Evolutionary conservation across 64 coral and sea anemone genomes (phyloP), one percentile per base, ranked within the genome.

Genomic region (Stichodactyla mertensii): DNA sequence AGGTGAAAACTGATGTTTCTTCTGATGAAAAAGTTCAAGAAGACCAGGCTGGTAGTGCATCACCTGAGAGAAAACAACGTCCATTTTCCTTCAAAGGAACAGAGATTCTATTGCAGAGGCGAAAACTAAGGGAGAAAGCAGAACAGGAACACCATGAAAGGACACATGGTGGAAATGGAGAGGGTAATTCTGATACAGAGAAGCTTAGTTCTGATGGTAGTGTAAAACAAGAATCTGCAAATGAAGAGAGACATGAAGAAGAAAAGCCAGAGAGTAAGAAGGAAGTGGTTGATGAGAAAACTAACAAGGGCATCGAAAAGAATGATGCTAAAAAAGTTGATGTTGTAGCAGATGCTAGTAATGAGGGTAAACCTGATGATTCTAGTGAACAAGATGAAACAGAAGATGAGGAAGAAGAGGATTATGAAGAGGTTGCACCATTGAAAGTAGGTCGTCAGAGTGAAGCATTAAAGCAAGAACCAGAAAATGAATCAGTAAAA

Each of bases 401-500:
- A 23, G 83, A 85, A 55, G 57, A 85, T 85, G 83, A 85, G 27
- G 83, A 84, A 10, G 83, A 84, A 57, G 82, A 85, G 6, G 83
- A 85, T 0, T 52, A 62, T 61, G 83, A 85, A 59, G 83, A 85
- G 31, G 83, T 85, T 51, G 83, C 60, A 23, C 83, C 83, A 36
- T 10, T 74, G 69, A 28, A 71, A 28, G 69, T 71, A 28, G 23
- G 7, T 31, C n/a, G 1, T 20, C 12, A 81, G 18, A 55, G 54
- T 20, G 51, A 81, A 81, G 54, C 78, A 55, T 18, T 51, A 81
- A 81, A 53, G 1, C 12, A 53, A 81, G 69, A 74, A 74, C 10
- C 24, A 3, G 69, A 31, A 74, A 74, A 74, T 6, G 69, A 74
- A 26, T n/a, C 69, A 26, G 4, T 31, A 14, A 26, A 10, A 74